Evolutionary conservation across 2,113 vertebrate genomes (phyloP), one percentile per base, ranked within the genome.

Genomic region (Catharus fuscescens): DNA sequence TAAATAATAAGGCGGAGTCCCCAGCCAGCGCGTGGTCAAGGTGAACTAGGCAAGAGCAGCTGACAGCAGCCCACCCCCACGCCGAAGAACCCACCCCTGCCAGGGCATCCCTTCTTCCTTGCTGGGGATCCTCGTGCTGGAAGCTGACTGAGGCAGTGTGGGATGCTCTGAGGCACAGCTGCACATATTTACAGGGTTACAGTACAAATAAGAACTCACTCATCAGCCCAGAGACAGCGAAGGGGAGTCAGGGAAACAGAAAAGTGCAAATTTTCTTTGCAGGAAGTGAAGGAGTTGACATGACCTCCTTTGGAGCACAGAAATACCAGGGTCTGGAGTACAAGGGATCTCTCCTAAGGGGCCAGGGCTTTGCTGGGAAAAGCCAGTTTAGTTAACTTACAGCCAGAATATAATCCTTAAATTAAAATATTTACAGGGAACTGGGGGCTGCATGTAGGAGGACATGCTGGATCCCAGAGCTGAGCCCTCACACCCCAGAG

Each of bases 1-100:
- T 95, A 97, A 96, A 97, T 97, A 95, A 95, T 97, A 98, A 98
- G 98, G 98, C 98, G 45, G 96, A 96, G 96, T 93, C 91, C 96
- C 79, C 95, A 96, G 96, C 90, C 94, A 87, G 93, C 6, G 25
- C 16, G 4, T 59, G 74, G 38, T 59, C 38, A 36, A 65, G 85
- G 82, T 73, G 90, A 82, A 72, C 87, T 82, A 91, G 80, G 84
- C 40, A 18, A 78, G 59, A 86, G 88, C 66, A 91, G 94, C 89
- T 85, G 26, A 8, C 7, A 89, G 81, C 80, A 91, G 81, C 91
- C 54, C n/a, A 4, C 18, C 73, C 17, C 8, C 0, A 16, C 7
- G 56, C 54, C 66, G 64, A 54, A 80, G 64, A 8, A 61, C 2
- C 0, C 2, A 40, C 1, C 64, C 69, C 42, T 0, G 3, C 5